Evolutionary conservation across 2,113 vertebrate genomes (phyloP), one percentile per base, ranked within the genome.

Genomic region (Accipiter virgatus): DNA sequence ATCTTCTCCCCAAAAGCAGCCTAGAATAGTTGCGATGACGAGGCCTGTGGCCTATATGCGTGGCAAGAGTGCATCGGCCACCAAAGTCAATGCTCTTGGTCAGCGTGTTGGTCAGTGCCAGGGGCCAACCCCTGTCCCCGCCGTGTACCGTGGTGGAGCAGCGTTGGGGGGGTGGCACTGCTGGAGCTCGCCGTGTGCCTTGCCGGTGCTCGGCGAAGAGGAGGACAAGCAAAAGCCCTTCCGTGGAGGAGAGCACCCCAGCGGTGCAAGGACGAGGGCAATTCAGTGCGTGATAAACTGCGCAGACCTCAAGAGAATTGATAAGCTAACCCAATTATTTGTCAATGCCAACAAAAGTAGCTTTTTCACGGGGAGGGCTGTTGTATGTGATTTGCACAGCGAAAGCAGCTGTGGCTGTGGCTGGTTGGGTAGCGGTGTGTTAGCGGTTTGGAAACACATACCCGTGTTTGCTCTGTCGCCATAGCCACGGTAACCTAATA

Each of bases 71-170:
- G 16, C 13, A 0, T 31, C 71, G 15, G 19, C 13, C 8, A 8
- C 31, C 74, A 56, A 21, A 81, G 31, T 15, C 2, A 6, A 7
- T 48, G 52, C 26, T 56, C 4, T 77, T 77, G 48, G 40, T 50
- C 26, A 52, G 16, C 20, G 5, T 63, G 42, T 25, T 20, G 10
- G 22, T 47, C 3, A 10, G 36, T 72, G 32, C 31, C 22, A 26
- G 31, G 31, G 36, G 31, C 10, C 47, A 9, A 25, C 29, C 34
- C 29, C 47, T 47, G n/a, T 36, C 34, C 34, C 56, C 9, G 16
- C 8, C 0, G 0, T n/a, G 9, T 16, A 6, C 38, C 1, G 0
- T 4, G 32, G 36, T 66, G 27, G 45, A 58, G 20, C 10, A 48
- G 20, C 13, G 2, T 2, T 55, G 29, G 14, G 45, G 45, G 27